These are phyloP conservation scores for Malaclemys terrapin DNA, from an alignment of 2,113 vertebrate genomes.

Conservation along the genomic window DNA sequence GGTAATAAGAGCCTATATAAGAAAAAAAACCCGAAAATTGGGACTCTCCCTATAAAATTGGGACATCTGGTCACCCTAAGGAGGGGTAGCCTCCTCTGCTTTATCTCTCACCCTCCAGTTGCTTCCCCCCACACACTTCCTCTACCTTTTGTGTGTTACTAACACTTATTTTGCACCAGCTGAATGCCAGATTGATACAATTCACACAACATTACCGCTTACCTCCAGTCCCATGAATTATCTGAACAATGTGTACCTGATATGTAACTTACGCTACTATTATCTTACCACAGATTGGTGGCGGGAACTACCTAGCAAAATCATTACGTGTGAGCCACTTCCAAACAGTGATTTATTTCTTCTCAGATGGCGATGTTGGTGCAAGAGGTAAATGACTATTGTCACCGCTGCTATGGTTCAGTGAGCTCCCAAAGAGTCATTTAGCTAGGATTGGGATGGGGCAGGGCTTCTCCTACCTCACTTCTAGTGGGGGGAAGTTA, in stretches of 20 bases:
- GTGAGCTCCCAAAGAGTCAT: not conserved
- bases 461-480: not conserved
- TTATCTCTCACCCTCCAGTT: not conserved
- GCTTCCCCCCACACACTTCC: not conserved
- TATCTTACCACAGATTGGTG: rapidly evolving
- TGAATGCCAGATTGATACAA: not conserved
- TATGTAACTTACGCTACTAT: rapidly evolving
- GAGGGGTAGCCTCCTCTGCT: not conserved
- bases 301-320: not conserved
- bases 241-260: not conserved
- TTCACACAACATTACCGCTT: not conserved
- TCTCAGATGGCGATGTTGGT: not conserved
- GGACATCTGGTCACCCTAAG: not conserved
- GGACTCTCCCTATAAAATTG: too few relatives aligned
- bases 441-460: not conserved
- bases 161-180: rapidly evolving
- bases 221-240: not conserved
- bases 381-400: not conserved
- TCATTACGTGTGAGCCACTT: not conserved
- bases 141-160: not conserved
- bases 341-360: not conserved
- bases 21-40: too few relatives aligned
- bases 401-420: not conserved
- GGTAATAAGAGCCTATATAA: too few relatives aligned
- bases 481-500: not conserved